Evolutionary conservation across 2,113 vertebrate genomes (phyloP).

Genomic region (Baryphthengus martii): DNA sequence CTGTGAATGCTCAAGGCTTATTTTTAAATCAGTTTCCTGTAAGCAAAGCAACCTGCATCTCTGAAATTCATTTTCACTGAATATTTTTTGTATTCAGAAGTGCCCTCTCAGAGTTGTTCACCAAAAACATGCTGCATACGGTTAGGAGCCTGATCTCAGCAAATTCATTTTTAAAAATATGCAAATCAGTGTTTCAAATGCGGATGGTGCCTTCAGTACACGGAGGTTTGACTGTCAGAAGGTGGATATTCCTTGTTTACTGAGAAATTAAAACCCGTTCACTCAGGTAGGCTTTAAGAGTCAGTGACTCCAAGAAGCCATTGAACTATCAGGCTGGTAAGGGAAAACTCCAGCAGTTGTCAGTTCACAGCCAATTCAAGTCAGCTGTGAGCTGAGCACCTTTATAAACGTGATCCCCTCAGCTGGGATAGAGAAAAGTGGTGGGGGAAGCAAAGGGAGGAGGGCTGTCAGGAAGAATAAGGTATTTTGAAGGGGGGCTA

Average conservation of each 20-base stretch:
- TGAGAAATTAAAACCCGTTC: background rate
- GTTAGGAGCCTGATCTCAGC: background rate
- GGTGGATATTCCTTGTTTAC: background rate
- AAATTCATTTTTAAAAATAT: background rate
- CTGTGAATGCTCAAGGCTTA: background rate
- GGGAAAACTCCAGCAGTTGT: background rate
- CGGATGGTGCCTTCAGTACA: background rate
- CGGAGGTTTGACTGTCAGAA: background rate
- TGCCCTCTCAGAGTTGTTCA: background rate
- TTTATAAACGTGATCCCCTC: too few relatives aligned
- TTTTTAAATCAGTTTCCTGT: background rate
- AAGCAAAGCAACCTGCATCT: background rate
- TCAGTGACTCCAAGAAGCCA: background rate
- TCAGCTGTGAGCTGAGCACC: background rate
- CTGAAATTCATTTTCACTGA: background rate
- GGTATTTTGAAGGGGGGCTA: background rate
- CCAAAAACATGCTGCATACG: background rate
- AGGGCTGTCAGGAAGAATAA: background rate
- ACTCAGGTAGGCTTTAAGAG: background rate
- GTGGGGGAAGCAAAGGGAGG: fast-evolving
- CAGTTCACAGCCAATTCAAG: background rate
- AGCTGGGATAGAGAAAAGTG: fast-evolving
- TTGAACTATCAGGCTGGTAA: background rate
- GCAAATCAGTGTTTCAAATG: background rate
- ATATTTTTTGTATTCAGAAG: background rate